phyloP scores from a whole-genome alignment of 2,888 invertebrate species.

The Ectemnius continuus region DNA sequence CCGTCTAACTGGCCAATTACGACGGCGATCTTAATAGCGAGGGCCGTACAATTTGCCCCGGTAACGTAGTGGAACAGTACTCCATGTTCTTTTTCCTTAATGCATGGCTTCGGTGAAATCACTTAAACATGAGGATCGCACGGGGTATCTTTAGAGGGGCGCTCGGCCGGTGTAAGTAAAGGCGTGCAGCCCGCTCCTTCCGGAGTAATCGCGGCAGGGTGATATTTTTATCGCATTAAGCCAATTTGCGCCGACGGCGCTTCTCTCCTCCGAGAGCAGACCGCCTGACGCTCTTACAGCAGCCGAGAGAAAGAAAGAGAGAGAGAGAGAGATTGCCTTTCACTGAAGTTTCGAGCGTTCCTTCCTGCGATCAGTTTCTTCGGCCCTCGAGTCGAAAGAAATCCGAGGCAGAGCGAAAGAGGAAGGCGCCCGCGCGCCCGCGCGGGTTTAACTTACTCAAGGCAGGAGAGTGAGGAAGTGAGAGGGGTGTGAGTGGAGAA shows the following conservation, averaged over 20 bases:
- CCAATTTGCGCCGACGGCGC: neutral
- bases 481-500: neutral
- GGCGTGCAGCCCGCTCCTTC: neutral
- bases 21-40: too few species aligned
- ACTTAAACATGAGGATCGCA: too few species aligned
- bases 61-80: too few species aligned
- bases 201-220: neutral
- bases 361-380: constrained; percentile 18
- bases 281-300: neutral
- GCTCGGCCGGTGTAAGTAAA: neutral
- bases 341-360: constrained; percentile 45
- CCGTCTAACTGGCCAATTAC: too few species aligned
- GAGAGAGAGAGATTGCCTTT: constrained; percentile 37
- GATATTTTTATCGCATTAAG: neutral
- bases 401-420: constrained; percentile 31
- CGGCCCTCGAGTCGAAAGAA: neutral
- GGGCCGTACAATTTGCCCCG: too few species aligned
- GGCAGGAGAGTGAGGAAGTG: too few species aligned
- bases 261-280: constrained; percentile 5
- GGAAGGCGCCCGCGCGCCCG: constrained; percentile 31
- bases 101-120: too few species aligned
- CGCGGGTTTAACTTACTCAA: constrained; percentile 12
- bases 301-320: constrained; percentile 35
- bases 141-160: neutral
- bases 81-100: too few species aligned